Percentiles rank a stretch among this genome's conserved stretches.
phyloP scores from a whole-genome alignment of 2,113 vertebrate genomes.

The Progne subis region DNA sequence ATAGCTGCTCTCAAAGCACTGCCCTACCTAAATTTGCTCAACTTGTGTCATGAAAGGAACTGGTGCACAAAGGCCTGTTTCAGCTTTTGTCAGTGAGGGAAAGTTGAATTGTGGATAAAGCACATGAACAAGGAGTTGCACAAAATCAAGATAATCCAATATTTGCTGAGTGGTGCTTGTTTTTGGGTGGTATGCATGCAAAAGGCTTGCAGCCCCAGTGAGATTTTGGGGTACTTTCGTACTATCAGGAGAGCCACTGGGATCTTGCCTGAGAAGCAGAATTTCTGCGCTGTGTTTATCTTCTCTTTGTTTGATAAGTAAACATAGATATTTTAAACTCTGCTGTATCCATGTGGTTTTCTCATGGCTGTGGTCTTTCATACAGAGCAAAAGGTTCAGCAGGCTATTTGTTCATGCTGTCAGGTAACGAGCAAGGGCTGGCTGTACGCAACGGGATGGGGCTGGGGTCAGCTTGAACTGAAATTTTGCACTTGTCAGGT shows the following conservation, averaged over 20 bases:
- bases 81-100: background rate
- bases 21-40: background rate
- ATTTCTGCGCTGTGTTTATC: background rate
- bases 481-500: background rate
- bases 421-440: background rate
- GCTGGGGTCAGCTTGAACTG: background rate
- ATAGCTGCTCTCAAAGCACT: background rate
- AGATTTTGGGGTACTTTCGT: background rate
- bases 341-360: background rate
- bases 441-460: background rate
- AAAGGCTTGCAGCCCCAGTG: background rate
- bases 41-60: background rate
- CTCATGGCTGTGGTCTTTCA: background rate
- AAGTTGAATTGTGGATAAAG: background rate
- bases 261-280: background rate
- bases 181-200: background rate
- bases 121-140: background rate
- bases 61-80: background rate
- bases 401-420: background rate
- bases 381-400: background rate
- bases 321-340: background rate
- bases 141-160: background rate
- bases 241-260: background rate
- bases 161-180: background rate
- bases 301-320: slow-evolving; percentile 29